A percentile compares a stretch with the other conserved stretches of the same genome.
Conservation (phyloP, 2,797 vertebrate genomes). For the Chloroceryle inda region DNA sequence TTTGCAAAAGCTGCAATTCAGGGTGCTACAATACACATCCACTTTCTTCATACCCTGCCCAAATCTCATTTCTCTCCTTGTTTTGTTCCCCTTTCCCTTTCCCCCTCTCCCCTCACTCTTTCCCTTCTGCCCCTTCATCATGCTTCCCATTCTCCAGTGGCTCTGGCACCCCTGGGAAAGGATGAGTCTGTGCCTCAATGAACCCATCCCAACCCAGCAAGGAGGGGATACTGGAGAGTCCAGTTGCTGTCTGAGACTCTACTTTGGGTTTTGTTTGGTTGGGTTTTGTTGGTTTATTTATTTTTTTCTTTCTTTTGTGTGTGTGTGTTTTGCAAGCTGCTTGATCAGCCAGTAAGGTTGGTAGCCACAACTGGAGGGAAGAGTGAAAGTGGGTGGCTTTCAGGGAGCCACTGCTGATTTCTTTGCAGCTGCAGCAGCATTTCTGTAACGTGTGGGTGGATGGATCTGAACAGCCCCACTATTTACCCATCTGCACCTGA, state of each 20-base stretch:
- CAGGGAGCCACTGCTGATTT: background rate
- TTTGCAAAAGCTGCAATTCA: background rate
- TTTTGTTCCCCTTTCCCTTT: background rate
- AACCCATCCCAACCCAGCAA: background rate
- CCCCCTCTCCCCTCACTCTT: background rate
- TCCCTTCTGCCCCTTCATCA: background rate
- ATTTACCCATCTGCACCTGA: background rate
- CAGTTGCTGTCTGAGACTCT: background rate
- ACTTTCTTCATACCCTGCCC: background rate
- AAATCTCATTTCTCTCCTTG: background rate
- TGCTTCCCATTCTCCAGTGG: background rate
- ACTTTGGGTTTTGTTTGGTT: background rate
- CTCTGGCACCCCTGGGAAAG: background rate
- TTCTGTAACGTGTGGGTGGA: background rate
- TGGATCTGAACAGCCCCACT: background rate
- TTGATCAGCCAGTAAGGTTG: background rate
- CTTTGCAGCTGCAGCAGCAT: background rate
- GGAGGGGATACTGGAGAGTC: background rate
- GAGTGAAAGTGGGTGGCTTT: slow-evolving; percentile 32
- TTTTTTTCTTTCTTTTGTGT: background rate
- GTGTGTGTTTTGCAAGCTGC: background rate
- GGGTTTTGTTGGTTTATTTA: too few species aligned
- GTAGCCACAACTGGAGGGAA: background rate
- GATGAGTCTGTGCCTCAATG: background rate
- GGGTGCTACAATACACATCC: background rate